Conservation (phyloP, 2,113 vertebrate species). For the Corapipo altera region DNA sequence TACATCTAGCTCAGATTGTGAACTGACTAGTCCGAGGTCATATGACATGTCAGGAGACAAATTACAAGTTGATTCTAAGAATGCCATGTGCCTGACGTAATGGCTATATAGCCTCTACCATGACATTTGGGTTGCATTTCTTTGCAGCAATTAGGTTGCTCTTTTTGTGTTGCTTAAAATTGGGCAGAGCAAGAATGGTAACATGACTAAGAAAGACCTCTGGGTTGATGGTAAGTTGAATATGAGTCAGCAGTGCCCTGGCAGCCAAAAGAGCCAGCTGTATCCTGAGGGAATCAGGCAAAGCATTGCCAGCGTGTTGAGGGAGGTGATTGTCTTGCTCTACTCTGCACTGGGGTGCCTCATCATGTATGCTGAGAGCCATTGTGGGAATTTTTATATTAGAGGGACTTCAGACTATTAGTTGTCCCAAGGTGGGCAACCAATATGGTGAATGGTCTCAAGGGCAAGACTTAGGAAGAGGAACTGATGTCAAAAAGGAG, state of each 20-base stretch:
- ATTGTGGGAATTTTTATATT: neutral
- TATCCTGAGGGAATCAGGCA: neutral
- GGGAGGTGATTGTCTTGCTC: neutral
- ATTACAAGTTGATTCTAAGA: neutral
- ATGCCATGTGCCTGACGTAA: neutral
- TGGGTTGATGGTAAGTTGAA: neutral
- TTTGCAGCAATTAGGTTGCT: neutral
- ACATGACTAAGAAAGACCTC: neutral
- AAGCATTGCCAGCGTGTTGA: rapidly evolving
- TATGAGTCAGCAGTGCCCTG: neutral
- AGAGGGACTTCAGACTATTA: neutral
- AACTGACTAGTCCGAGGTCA: neutral
- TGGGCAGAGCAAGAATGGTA: neutral
- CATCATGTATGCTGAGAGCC: rapidly evolving
- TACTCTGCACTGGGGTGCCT: rapidly evolving
- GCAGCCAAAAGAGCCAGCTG: neutral
- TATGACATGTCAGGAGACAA: neutral
- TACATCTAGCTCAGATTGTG: neutral
- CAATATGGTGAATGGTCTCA: neutral
- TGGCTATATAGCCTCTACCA: neutral
- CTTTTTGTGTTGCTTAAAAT: neutral
- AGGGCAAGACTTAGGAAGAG: neutral
- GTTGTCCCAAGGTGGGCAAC: neutral
- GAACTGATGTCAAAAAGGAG: neutral
- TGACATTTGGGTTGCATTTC: conserved; percentile 33